Evolutionary conservation across 64 coral and sea anemone species (phyloP), one percentile per base, ranked within the genome.

Genomic region (Orbicella faveolata): DNA sequence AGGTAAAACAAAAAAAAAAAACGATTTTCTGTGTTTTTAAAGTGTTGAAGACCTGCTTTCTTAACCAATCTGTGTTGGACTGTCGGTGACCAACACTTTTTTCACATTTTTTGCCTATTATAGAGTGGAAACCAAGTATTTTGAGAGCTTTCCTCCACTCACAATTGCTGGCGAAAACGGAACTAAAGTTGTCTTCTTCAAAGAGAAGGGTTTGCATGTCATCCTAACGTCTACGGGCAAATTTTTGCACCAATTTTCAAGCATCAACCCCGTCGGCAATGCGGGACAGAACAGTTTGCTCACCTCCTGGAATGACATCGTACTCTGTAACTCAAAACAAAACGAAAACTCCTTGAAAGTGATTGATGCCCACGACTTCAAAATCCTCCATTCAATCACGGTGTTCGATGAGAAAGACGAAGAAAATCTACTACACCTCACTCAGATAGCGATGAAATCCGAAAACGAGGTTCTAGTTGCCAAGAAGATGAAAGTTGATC

Each of bases 401-500:
- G 81, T 96, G 11, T 96, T 96, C 41, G 83, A 88, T 51, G 66
- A 87, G 34, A 79, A 88, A 65, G 95, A 96, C 39, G 95, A 96
- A 52, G 95, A 96, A 25, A 73, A 83, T 15, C 93, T 96, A 68
- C 95, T 96, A 44, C 87, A 96, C 87, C 66, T 96, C 25, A 96
- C 95, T 9, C 85, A 96, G 57, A 83, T 96, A 70, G n/a, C 81
- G 9, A 93, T 96, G 95, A 90, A 74, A 81, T 81, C 80, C 37
- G 77, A 90, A 65, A 62, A 72, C 10, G 91, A 96, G 72, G 87
- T 96, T 20, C 61, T 96, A 17, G 92, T 96, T 41, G 95, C 91
- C 17, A 96, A 96, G 88, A 96, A 96, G 65, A 90, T 93, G 88
- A 90, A 88, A 36, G 86, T 96, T 72, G 95, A 93, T 19, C 54